These are phyloP conservation scores for Atta texana DNA, from an alignment of 1,140 invertebrate genomes.

Conservation along the genomic window DNA sequence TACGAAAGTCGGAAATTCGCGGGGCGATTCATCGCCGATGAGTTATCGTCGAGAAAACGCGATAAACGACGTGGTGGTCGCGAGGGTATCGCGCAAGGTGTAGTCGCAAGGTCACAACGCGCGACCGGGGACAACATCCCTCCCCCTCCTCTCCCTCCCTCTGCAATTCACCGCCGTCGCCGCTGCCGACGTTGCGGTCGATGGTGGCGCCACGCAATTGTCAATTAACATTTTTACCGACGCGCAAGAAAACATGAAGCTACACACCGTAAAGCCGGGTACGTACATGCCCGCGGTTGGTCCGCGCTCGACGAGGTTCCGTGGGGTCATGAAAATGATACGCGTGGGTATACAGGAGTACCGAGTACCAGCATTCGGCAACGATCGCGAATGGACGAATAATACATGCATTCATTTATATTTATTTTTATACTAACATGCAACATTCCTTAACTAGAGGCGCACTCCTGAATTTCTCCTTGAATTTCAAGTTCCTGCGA, in stretches of 20 bases:
- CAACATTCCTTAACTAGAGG: not conserved
- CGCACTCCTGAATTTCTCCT: no score
- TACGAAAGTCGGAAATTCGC: not conserved
- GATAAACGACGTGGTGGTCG: conserved; percentile 1
- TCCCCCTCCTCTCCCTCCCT: not conserved
- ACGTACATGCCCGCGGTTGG: conserved; percentile 59
- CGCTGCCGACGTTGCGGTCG: conserved; percentile 29
- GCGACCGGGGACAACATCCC: conserved; percentile 26
- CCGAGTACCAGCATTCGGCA: conserved; percentile 8
- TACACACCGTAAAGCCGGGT: conserved; percentile 66
- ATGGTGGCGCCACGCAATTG: conserved; percentile 84
- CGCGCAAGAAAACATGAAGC: conserved; percentile 81
- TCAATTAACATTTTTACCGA: conserved; percentile 86
- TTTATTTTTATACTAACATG: not conserved
- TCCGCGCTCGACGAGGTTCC: conserved; percentile 67
- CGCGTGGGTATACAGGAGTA: conserved; percentile 9
- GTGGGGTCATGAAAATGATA: conserved; percentile 35
- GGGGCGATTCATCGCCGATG: not conserved
- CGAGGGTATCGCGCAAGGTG: conserved; percentile 53
- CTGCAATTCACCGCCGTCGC: conserved; percentile 50
- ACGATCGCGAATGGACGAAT: not conserved
- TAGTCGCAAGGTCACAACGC: conserved; percentile 64
- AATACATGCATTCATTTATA: not conserved
- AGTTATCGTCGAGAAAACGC: not conserved
- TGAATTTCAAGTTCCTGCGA: not conserved